Percentiles rank a stretch among this genome's conserved stretches.
These are phyloP conservation scores for Bombylius discolor DNA, from an alignment of 2,888 invertebrate species.

Conservation along the genomic window DNA sequence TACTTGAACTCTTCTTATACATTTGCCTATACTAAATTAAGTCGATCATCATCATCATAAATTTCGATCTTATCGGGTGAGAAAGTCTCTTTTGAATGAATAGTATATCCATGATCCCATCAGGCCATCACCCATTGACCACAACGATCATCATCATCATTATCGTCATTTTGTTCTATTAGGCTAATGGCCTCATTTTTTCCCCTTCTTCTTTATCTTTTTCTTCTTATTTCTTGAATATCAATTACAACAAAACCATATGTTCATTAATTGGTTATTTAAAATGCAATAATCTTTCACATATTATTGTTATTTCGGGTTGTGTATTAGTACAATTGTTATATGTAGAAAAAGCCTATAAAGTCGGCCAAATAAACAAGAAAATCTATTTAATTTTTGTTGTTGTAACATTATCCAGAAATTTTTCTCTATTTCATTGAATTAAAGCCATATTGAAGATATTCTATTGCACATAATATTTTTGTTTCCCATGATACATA, in stretches of 20 bases:
- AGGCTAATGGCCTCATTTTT: not conserved
- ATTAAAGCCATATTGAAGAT: too few relatives aligned
- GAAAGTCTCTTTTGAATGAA: not conserved
- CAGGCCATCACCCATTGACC: not conserved
- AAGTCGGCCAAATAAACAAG: not conserved
- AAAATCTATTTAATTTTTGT: not conserved
- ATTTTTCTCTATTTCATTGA: not conserved
- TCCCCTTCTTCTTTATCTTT: too few relatives aligned
- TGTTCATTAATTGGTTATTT: too few relatives aligned
- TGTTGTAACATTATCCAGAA: not conserved
- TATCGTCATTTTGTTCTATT: not conserved
- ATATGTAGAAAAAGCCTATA: not conserved
- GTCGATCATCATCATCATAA: not conserved
- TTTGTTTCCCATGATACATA: too few relatives aligned
- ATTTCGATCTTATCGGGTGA: not conserved
- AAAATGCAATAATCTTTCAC: too few relatives aligned
- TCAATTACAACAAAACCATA: too few relatives aligned
- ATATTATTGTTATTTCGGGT: too few relatives aligned
- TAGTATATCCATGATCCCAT: not conserved
- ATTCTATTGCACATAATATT: too few relatives aligned
- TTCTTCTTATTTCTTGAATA: too few relatives aligned
- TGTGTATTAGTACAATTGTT: too few relatives aligned
- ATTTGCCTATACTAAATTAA: not conserved
- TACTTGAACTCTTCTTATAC: not conserved
- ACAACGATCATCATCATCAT: too few relatives aligned